Evolutionary conservation across 2,797 vertebrate genomes (phyloP).

Genomic region (Rachycentron canadum): DNA sequence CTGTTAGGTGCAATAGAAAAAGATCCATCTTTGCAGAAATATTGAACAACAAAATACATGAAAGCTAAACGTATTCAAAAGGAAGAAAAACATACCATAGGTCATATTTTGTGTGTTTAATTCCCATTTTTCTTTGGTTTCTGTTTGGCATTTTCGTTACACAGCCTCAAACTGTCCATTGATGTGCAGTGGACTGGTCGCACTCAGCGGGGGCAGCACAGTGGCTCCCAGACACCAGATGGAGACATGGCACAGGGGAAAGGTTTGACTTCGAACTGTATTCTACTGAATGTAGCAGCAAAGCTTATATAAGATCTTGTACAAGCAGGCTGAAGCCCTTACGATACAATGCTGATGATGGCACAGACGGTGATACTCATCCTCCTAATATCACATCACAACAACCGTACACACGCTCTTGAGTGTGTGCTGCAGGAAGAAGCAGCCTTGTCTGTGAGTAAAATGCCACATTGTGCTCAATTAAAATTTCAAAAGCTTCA

Average conservation of each 20-base stretch:
- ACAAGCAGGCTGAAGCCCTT: background rate
- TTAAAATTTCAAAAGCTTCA: background rate
- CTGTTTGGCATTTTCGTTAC: background rate
- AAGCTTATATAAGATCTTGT: slow-evolving; percentile 12
- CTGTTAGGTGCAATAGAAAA: background rate
- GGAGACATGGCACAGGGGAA: slow-evolving; percentile 14
- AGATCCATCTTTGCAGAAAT: background rate
- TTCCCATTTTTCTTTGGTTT: background rate
- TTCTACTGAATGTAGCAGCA: slow-evolving; percentile 8
- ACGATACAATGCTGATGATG: background rate
- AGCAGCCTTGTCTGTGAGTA: background rate
- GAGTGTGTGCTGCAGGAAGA: background rate
- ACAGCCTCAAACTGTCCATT: background rate
- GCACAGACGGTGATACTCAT: background rate
- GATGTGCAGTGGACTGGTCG: background rate
- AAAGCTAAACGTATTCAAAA: background rate
- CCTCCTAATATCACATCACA: background rate
- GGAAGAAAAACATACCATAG: background rate
- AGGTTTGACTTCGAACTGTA: slow-evolving; percentile 5
- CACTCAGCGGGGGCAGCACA: background rate
- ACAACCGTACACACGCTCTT: background rate
- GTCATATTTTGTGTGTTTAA: background rate
- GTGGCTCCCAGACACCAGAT: slow-evolving; percentile 28
- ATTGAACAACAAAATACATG: background rate
- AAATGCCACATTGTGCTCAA: background rate